Conservation (phyloP, 2,888 invertebrate species). For the Bombylius major region DNA sequence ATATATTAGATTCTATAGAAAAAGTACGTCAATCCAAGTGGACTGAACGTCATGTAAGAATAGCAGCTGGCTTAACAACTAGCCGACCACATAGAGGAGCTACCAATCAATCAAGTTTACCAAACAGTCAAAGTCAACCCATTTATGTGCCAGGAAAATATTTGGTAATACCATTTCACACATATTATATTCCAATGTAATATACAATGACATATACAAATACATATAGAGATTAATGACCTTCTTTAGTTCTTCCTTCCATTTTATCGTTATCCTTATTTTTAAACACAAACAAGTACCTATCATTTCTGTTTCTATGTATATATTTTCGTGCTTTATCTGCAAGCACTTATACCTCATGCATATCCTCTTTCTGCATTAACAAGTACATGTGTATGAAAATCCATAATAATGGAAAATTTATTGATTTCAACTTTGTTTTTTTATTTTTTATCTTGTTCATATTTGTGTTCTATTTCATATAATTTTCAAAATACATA, state of each 20-base stretch:
- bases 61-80: conserved; percentile 32
- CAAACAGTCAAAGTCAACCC: conserved; percentile 70
- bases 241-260: conserved; percentile 18
- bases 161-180: conserved; percentile 51
- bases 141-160: conserved; percentile 87
- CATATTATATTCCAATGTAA: not conserved
- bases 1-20: conserved; percentile 74
- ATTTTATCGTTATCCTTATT: not conserved
- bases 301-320: too few species aligned
- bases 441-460: not conserved
- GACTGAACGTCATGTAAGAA: conserved; percentile 38
- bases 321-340: too few species aligned
- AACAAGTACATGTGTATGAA: too few species aligned
- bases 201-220: not conserved
- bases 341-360: too few species aligned
- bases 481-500: too few species aligned
- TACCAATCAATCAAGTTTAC: conserved; percentile 44
- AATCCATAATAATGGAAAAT: not conserved
- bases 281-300: too few species aligned
- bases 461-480: too few species aligned
- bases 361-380: too few species aligned
- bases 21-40: conserved; percentile 54
- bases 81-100: conserved; percentile 27
- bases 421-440: not conserved
- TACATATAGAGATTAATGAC: conserved; percentile 12